Evolutionary conservation across 2,113 vertebrate species (phyloP).

Genomic region (Ptilorrhoa leucosticta): DNA sequence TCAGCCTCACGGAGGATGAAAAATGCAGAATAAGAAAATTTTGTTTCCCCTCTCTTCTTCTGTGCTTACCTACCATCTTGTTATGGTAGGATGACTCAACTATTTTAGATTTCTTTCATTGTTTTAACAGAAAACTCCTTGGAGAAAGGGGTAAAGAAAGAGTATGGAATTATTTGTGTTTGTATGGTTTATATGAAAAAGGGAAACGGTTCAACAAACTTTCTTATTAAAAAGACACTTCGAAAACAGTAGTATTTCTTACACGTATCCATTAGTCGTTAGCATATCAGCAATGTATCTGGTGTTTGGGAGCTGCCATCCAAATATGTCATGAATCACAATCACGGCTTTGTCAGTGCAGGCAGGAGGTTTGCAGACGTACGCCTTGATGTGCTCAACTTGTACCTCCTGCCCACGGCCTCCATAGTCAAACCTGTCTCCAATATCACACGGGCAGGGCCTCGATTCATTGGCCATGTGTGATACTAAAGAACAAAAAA

Average conservation of each 20-base stretch:
- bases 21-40: not conserved
- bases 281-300: slow-evolving; percentile 91
- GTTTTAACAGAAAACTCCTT: not conserved
- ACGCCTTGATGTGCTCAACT: slow-evolving; percentile 82
- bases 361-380: slow-evolving; percentile 74
- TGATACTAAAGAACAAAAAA: not conserved
- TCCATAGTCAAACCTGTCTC: slow-evolving; percentile 83
- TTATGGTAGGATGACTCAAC: not conserved
- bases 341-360: slow-evolving; percentile 80
- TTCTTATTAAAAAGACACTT: not conserved
- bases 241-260: not conserved
- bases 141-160: not conserved
- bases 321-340: slow-evolving; percentile 90
- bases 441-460: slow-evolving; percentile 88
- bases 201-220: not conserved
- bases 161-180: not conserved
- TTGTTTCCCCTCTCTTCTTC: not conserved
- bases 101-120: not conserved
- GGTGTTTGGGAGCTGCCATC: slow-evolving; percentile 89
- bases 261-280: slow-evolving; percentile 86
- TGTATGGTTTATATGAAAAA: not conserved
- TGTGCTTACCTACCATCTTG: not conserved
- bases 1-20: not conserved
- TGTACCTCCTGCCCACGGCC: slow-evolving; percentile 82
- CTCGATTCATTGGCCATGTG: slow-evolving; percentile 87